A percentile compares a stretch with the other conserved stretches of the same genome.
Conservation (phyloP, 2,888 invertebrate species). For the Apotomis betuletana region DNA sequence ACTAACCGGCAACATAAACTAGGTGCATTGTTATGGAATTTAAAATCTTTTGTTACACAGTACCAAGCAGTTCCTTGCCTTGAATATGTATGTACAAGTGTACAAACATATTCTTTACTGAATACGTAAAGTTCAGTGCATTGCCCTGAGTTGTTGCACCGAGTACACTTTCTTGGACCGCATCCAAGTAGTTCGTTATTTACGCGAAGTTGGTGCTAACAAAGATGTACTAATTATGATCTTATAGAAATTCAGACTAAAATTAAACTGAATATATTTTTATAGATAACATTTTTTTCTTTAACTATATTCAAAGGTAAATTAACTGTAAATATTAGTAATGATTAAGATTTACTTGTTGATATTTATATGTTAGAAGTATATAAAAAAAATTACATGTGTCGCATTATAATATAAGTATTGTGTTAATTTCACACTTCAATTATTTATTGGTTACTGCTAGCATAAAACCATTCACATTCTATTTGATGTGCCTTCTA, state of each 20-base stretch:
- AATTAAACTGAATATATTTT: constrained; percentile 2
- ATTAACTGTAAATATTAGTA: no score
- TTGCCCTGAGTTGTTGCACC: constrained; percentile 11
- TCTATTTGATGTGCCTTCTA: constrained; percentile 15
- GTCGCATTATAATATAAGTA: no score
- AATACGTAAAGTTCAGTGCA: constrained; percentile 17
- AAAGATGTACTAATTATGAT: constrained; percentile 29
- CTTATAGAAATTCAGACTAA: not conserved
- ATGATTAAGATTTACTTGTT: no score
- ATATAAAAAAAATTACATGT: no score
- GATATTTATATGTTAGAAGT: no score
- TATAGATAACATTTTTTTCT: not conserved
- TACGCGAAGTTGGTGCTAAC: constrained; percentile 24
- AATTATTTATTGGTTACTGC: not conserved
- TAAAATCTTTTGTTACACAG: not conserved
- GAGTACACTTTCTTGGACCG: constrained; percentile 28
- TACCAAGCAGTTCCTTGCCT: constrained; percentile 5
- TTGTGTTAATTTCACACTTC: not conserved
- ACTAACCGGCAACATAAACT: not conserved
- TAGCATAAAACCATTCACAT: not conserved
- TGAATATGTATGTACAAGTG: not conserved
- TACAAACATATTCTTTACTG: constrained; percentile 3
- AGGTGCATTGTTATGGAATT: not conserved
- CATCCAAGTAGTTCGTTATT: constrained; percentile 30
- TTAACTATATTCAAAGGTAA: no score